phyloP scores from a whole-genome alignment of 1,140 invertebrate species.

The Oedothorax gibbosus region DNA sequence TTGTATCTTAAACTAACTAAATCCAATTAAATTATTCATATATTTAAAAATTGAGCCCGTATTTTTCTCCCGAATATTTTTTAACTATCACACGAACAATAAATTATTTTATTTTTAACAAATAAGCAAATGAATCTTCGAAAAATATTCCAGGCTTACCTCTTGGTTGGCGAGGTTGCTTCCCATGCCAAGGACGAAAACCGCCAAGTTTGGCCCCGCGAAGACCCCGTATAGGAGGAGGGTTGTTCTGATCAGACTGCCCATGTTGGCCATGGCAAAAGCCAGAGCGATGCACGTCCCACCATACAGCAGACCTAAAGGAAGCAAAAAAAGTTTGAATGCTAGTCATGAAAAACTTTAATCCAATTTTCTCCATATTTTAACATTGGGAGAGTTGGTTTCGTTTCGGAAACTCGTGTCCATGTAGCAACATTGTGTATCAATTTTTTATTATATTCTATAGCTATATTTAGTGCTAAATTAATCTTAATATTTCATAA shows the following conservation, averaged over 20 bases:
- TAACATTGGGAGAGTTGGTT: too few relatives aligned
- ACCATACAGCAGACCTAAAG: constrained; percentile 11
- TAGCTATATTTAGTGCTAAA: not conserved
- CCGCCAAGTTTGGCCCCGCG: constrained; percentile 23
- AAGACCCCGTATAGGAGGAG: constrained; percentile 6
- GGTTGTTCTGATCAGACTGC: constrained; percentile 2
- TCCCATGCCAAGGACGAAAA: constrained; percentile 6
- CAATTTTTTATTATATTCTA: not conserved
- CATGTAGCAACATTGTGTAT: not conserved
- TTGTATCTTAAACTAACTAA: too few relatives aligned
- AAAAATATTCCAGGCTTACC: not conserved
- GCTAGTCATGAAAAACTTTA: not conserved
- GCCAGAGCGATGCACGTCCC: not conserved
- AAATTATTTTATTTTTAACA: too few relatives aligned
- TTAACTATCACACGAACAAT: too few relatives aligned
- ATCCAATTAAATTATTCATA: too few relatives aligned
- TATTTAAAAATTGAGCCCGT: too few relatives aligned
- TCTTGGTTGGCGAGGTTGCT: constrained; percentile 19
- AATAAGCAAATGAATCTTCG: too few relatives aligned
- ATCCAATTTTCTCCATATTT: not conserved
- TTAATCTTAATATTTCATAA: not conserved
- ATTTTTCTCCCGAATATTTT: too few relatives aligned
- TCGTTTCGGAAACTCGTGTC: not conserved
- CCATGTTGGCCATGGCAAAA: constrained; percentile 5
- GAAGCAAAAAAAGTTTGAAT: not conserved